phyloP scores from a whole-genome alignment of 2,797 vertebrate genomes.

The Spondyliosoma cantharus region DNA sequence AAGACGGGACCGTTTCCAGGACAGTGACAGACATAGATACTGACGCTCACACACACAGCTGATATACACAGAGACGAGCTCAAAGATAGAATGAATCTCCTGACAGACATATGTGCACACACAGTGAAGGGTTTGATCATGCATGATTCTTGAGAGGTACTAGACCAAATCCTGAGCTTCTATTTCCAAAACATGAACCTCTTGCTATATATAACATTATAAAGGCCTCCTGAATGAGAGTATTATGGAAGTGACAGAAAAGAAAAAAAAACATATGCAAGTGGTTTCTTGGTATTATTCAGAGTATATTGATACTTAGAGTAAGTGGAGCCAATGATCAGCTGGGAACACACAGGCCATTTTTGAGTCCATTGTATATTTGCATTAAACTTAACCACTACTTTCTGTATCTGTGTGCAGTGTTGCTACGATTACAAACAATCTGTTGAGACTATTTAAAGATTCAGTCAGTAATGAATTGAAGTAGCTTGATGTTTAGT shows the following conservation, averaged over 20 bases:
- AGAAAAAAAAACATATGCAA: not conserved
- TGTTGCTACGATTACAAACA: not conserved
- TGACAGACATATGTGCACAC: constrained; percentile 34
- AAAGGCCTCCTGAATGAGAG: not conserved
- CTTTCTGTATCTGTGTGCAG: not conserved
- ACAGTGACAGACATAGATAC: constrained; percentile 65
- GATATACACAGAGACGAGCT: constrained; percentile 26
- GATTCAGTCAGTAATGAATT: not conserved
- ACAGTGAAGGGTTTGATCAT: constrained; percentile 6
- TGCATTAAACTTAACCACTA: not conserved
- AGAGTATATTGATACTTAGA: not conserved
- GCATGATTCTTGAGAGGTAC: constrained; percentile 16
- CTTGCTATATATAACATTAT: constrained; percentile 15
- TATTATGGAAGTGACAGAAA: not conserved
- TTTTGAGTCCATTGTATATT: not conserved
- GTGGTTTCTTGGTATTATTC: not conserved
- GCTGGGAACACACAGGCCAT: not conserved
- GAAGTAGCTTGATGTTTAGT: not conserved
- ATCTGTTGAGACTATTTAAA: not conserved
- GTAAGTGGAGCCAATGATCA: not conserved
- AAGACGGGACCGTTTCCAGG: constrained; percentile 56
- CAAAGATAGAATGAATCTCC: constrained; percentile 4
- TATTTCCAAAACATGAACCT: constrained; percentile 46
- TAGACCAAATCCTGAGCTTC: constrained; percentile 29
- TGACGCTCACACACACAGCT: constrained; percentile 19